These are phyloP conservation scores for Hestina assimilis DNA, from an alignment of 1,140 invertebrate genomes.

Conservation along the genomic window DNA sequence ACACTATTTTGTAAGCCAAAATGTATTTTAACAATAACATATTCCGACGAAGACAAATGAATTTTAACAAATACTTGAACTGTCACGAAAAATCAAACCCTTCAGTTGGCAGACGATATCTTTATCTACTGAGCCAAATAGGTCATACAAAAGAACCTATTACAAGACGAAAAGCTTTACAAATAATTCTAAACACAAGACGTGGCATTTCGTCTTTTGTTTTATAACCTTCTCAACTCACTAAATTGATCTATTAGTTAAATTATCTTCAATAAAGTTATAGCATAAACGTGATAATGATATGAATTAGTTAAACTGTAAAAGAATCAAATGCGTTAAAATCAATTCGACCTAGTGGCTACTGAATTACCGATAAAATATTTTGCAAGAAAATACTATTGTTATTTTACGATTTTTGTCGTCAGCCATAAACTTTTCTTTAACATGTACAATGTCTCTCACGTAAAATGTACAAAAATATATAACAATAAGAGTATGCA, in stretches of 20 bases:
- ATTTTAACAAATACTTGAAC: slow-evolving; percentile 7
- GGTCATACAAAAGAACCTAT: slow-evolving; percentile 18
- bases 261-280: not conserved
- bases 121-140: slow-evolving; percentile 15
- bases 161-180: slow-evolving; percentile 2
- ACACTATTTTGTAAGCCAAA: slow-evolving; percentile 7
- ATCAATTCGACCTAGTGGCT: not conserved
- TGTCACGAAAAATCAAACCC: slow-evolving; percentile 14
- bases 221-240: not conserved
- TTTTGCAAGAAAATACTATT: not conserved
- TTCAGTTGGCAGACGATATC: slow-evolving; percentile 12
- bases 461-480: slow-evolving; percentile 19
- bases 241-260: not conserved
- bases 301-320: not conserved
- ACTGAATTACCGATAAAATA: not conserved
- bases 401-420: slow-evolving; percentile 5
- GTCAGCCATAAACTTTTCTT: slow-evolving; percentile 12
- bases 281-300: not conserved
- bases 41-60: slow-evolving; percentile 4
- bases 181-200: not conserved
- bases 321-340: slow-evolving; percentile 2
- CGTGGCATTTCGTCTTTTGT: not conserved
- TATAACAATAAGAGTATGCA: slow-evolving; percentile 21
- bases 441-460: slow-evolving; percentile 11
- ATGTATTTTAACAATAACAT: slow-evolving; percentile 7